phyloP scores from a whole-genome alignment of 2,888 invertebrate genomes.

The Aphidoletes aphidimyza region DNA sequence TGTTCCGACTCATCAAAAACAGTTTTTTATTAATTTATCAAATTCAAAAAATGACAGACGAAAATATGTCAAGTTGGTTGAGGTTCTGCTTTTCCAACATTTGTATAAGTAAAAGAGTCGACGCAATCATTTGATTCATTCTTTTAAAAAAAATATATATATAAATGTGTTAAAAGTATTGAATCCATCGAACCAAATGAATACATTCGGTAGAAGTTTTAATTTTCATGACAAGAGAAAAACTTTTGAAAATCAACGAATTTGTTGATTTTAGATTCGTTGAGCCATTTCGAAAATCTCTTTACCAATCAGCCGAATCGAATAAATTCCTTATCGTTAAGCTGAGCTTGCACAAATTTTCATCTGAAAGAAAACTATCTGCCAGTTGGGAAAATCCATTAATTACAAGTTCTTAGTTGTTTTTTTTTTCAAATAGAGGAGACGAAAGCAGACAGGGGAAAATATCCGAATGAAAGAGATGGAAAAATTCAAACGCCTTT shows the following conservation, averaged over 20 bases:
- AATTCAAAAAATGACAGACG: not conserved
- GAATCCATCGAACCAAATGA: not conserved
- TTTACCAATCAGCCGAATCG: not conserved
- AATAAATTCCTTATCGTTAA: not conserved
- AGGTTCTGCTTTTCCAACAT: no score
- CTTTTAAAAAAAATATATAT: no score
- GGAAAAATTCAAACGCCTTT: not conserved
- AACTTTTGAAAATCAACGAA: not conserved
- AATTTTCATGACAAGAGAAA: not conserved
- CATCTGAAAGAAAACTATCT: not conserved
- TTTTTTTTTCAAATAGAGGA: not conserved
- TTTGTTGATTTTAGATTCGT: not conserved
- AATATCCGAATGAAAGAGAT: no score
- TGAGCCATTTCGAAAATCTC: not conserved
- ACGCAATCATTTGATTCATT: no score
- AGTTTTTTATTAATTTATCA: no score
- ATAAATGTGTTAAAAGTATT: no score
- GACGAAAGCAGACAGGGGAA: not conserved
- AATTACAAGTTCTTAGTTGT: constrained; percentile 49
- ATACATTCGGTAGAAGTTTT: not conserved
- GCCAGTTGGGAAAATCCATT: constrained; percentile 16
- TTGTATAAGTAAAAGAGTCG: no score
- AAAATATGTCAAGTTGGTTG: constrained; percentile 6
- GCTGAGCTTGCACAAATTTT: constrained; percentile 29
- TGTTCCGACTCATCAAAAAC: not conserved